These are phyloP conservation scores for Synanthedon andrenaeformis DNA, from an alignment of 2,888 invertebrate species.

Conservation along the genomic window DNA sequence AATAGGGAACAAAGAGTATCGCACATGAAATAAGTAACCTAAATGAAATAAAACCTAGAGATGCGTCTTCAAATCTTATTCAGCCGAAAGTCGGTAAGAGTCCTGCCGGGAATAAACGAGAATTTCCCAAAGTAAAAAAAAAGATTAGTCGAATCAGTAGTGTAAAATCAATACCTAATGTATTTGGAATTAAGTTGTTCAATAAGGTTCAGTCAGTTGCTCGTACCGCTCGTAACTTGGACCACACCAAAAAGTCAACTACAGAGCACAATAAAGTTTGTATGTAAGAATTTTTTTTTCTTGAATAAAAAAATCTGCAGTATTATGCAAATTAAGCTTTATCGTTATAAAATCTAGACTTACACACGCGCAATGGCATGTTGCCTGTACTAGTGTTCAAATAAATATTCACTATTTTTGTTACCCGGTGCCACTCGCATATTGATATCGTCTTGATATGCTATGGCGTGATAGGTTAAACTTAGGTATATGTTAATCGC, in stretches of 20 bases:
- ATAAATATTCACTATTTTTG: background rate
- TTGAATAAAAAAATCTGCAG: conserved; percentile 56
- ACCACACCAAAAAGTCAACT: conserved; percentile 12
- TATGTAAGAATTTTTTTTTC: conserved; percentile 36
- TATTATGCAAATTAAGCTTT: conserved; percentile 53
- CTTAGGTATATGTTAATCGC: background rate
- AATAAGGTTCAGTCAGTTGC: too few species aligned
- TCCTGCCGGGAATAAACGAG: too few species aligned
- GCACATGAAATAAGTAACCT: too few species aligned
- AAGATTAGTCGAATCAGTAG: too few species aligned
- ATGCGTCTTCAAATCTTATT: too few species aligned
- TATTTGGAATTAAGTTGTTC: too few species aligned
- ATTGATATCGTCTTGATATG: background rate
- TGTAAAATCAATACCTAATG: too few species aligned
- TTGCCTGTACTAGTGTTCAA: conserved; percentile 14
- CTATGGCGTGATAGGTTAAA: background rate
- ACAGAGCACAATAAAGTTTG: conserved; percentile 38
- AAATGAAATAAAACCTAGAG: too few species aligned
- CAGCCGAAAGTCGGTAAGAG: too few species aligned
- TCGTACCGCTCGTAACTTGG: conserved; percentile 8
- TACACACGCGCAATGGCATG: conserved; percentile 43
- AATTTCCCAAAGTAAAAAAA: too few species aligned
- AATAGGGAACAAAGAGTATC: too few species aligned
- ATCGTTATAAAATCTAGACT: conserved; percentile 38
- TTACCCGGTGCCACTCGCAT: background rate